Evolutionary conservation across 2,797 vertebrate genomes (phyloP), one percentile per base, ranked within the genome.

Genomic region (Phataginus tetradactyla): DNA sequence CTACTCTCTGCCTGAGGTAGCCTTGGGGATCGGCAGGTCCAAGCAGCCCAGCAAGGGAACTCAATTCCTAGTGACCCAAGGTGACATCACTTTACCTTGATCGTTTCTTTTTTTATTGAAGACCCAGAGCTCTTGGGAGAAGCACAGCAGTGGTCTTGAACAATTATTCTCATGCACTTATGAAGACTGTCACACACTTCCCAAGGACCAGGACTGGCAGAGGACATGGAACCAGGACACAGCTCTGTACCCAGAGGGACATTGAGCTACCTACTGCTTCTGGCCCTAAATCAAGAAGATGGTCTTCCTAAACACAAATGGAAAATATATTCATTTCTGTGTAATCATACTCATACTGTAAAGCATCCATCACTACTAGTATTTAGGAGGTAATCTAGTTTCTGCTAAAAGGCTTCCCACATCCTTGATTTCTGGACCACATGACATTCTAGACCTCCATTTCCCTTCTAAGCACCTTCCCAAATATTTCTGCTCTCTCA

Each of bases 331-430:
- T 93, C 14, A 55, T 37, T 71, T 96, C 88, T 72, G 15, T n/a
- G 6, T 64, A 27, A 74, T 69, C 61, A 32, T 51, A 23, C 29
- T 81, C 78, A 51, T 3, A 20, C 29, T 55, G 5, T 34, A 81
- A 77, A 80, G 34, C 63, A 61, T n/a, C 53, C 25, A 61, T 93
- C 42, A 34, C 61, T 25, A 34, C 61, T 25, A 51, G 59, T n/a
- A 86, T 51, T 71, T 71, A 64, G 49, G 53, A 87, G 51, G 27
- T 12, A 15, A 55, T 27, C 49, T 83, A 39, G 84, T 90, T 71
- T 92, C n/a, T 96, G 69, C 68, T 57, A 34, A 71, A 87, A 74
- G 93, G 49, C 17, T 93, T 89, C 45, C 72, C 57, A 68, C 21
- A 37, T n/a, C 63, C 39, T 45, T 93, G 57, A 20, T 61, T 84